Evolutionary conservation across 2,113 vertebrate species (phyloP), one percentile per base, ranked within the genome.

Genomic region (Rhea americana): DNA sequence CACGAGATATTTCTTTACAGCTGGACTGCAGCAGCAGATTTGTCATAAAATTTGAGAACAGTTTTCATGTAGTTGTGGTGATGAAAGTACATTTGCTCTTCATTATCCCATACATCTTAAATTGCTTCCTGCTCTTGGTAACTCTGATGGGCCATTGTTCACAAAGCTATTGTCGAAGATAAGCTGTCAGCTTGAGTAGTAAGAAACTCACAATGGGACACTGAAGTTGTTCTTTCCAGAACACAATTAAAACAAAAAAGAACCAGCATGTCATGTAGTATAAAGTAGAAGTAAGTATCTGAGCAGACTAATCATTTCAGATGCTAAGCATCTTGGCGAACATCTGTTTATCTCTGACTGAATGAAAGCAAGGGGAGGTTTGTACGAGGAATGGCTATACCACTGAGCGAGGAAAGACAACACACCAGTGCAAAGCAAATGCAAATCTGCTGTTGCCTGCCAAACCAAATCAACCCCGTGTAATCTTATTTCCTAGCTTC

Each of bases 101-200:
- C 94, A 55, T 96, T 97, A 83, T 70, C 81, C 95, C 91, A 71
- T 87, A 91, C 90, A 91, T 94, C 93, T 79, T 85, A 94, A 91
- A 97, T 94, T 90, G 89, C 92, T 96, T 94, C 93, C 92, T 93
- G 95, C 85, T 59, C 72, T 89, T 84, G 90, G 87, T 63, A 89
- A 85, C 95, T 96, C 90, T 97, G 97, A 97, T 80, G 96, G 96
- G 62, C 88, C 84, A 93, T 96, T 96, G 95, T 94, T 96, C 91
- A 22, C 45, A 70, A 68, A 35, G 70, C 59, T 90, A 58, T 94
- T 97, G 95, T 86, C 91, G 91, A 66, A 78, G 37, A 45, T 73
- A 84, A 93, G 55, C 96, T 94, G 91, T 82, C 90, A 96, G 78
- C 73, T 75, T 11, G 12, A 93, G 59, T 35, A 80, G 59, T 2